Evolutionary conservation across 2,888 invertebrate genomes (phyloP).

Genomic region (Lumbricus terrestris): DNA sequence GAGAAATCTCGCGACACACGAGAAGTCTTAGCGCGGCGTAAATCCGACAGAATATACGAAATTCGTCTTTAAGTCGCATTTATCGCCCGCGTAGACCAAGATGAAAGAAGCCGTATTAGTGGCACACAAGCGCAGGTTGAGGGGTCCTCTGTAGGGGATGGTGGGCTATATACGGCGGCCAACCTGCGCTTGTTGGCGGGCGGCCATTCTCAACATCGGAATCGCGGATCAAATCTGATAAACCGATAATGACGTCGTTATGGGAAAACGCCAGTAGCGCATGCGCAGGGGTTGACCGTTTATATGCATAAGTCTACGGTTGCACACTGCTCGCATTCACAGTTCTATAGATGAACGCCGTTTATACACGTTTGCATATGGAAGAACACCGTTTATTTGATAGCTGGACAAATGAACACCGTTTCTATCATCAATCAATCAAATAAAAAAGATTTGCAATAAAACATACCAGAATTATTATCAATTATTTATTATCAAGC

Average conservation of each 20-base stretch:
- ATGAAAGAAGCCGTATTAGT: neutral
- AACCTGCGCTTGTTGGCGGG: neutral
- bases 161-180: neutral
- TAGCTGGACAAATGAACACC: neutral
- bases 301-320: too few species aligned
- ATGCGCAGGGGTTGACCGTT: neutral
- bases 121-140: neutral
- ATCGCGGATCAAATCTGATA: neutral
- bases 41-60: neutral
- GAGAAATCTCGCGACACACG: neutral
- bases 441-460: neutral
- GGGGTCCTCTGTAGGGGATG: neutral
- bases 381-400: neutral
- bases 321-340: neutral
- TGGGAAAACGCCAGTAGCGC: neutral
- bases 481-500: too few species aligned
- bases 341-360: neutral
- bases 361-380: neutral
- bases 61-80: slow-evolving; percentile 3
- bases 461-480: too few species aligned
- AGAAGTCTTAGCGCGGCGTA: neutral
- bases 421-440: neutral
- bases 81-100: neutral
- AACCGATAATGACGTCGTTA: neutral
- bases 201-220: neutral